Evolutionary conservation across 2,797 vertebrate genomes (phyloP).

Genomic region (Peromyscus aztecus): DNA sequence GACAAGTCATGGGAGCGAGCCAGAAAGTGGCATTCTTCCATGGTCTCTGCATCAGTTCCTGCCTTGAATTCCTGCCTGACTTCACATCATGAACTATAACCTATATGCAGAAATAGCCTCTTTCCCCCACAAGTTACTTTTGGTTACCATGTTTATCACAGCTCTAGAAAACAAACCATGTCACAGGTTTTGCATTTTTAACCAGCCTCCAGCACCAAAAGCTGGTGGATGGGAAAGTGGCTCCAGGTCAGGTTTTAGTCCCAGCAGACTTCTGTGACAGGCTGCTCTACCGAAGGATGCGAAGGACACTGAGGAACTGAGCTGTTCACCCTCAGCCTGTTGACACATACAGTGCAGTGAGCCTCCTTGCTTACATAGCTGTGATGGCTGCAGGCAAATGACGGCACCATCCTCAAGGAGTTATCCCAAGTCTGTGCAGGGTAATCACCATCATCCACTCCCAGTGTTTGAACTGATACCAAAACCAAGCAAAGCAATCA

Average conservation of each 20-base stretch:
- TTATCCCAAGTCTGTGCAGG: background rate
- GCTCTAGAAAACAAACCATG: background rate
- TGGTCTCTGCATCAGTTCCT: background rate
- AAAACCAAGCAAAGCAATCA: conserved; percentile 35
- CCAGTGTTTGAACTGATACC: background rate
- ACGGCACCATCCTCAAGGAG: background rate
- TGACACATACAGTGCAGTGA: background rate
- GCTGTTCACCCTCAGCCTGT: background rate
- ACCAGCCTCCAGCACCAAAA: background rate
- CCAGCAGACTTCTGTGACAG: background rate
- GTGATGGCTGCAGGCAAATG: background rate
- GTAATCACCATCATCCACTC: background rate
- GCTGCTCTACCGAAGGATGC: background rate
- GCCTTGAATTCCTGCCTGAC: background rate
- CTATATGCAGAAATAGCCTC: background rate
- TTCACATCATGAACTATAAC: background rate
- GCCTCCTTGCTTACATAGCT: background rate
- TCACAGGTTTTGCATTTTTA: background rate
- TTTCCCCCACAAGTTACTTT: background rate
- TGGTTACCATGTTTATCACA: background rate
- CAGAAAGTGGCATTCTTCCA: background rate
- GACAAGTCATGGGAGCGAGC: background rate
- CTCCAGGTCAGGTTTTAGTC: background rate
- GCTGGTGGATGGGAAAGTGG: background rate
- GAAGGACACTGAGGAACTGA: background rate